A percentile compares a stretch with the other conserved stretches of the same genome.
Evolutionary conservation across 2,113 vertebrate species (phyloP).

Genomic region (Choloepus hoffmanni): DNA sequence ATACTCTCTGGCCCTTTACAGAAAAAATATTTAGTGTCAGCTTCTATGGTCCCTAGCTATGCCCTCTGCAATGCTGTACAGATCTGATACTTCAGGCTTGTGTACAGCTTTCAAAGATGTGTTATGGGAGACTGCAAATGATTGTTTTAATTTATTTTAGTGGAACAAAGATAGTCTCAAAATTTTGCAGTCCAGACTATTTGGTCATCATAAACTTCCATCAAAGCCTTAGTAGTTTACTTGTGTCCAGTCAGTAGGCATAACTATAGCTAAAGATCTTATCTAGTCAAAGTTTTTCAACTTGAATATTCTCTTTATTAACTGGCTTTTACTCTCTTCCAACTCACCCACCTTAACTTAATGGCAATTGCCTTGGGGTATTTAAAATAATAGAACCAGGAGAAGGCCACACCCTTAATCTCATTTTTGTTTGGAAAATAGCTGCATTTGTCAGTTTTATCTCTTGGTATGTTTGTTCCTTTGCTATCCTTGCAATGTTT

Average conservation of each 20-base stretch:
- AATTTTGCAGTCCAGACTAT: background rate
- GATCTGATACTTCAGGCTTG: background rate
- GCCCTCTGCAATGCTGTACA: background rate
- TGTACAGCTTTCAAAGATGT: background rate
- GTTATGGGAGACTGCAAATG: background rate
- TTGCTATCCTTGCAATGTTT: background rate
- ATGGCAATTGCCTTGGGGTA: background rate
- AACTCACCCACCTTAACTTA: background rate
- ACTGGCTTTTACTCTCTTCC: background rate
- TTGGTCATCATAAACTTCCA: background rate
- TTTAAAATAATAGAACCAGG: constrained; percentile 4
- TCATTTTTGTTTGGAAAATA: background rate
- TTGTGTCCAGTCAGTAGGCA: background rate
- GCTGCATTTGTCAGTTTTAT: background rate
- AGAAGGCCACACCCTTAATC: background rate
- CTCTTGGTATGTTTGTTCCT: background rate
- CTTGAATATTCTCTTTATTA: background rate
- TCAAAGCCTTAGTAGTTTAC: background rate
- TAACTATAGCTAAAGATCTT: background rate
- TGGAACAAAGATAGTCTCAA: background rate
- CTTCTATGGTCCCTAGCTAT: background rate
- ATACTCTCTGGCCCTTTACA: too few species aligned
- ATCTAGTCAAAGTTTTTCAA: background rate
- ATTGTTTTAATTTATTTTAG: background rate
- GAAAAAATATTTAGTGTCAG: too few species aligned